phyloP scores from a whole-genome alignment of 1,140 invertebrate species.

The Drosophila elegans region DNA sequence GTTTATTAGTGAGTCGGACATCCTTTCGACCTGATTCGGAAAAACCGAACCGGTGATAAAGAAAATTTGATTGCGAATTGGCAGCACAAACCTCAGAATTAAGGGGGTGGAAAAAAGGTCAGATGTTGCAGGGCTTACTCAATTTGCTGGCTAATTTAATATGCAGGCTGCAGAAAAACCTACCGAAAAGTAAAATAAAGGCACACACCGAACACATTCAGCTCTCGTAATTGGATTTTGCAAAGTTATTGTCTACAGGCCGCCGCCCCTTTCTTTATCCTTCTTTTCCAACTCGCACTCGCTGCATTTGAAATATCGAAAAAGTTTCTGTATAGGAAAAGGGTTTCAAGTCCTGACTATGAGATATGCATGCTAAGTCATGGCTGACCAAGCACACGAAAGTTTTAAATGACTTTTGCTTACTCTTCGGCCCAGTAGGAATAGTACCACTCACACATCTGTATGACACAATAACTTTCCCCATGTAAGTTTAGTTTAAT shows the following conservation, averaged over 20 bases:
- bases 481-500: constrained; percentile 75
- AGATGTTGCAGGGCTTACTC: constrained; percentile 43
- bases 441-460: constrained; percentile 34
- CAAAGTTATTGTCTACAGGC: constrained; percentile 72
- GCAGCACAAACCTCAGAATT: constrained; percentile 24
- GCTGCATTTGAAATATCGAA: constrained; percentile 79
- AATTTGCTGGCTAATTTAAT: constrained; percentile 80
- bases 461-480: constrained; percentile 58
- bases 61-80: constrained; percentile 79
- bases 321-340: constrained; percentile 63
- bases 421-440: constrained; percentile 46
- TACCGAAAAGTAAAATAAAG: constrained; percentile 41
- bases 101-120: constrained; percentile 25
- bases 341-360: constrained; percentile 40
- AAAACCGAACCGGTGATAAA: constrained; percentile 39
- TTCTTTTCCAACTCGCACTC: constrained; percentile 18
- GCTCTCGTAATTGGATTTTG: constrained; percentile 68
- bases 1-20: constrained; percentile 41
- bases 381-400: constrained; percentile 74
- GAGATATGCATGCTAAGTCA: constrained; percentile 68
- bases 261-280: constrained; percentile 11
- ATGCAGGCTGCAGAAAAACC: constrained; percentile 64
- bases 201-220: constrained; percentile 41
- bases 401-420: constrained; percentile 82
- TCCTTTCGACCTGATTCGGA: constrained; percentile 31